Conservation (phyloP, 2,888 invertebrate species). For the Metopia argyrocephala region DNA sequence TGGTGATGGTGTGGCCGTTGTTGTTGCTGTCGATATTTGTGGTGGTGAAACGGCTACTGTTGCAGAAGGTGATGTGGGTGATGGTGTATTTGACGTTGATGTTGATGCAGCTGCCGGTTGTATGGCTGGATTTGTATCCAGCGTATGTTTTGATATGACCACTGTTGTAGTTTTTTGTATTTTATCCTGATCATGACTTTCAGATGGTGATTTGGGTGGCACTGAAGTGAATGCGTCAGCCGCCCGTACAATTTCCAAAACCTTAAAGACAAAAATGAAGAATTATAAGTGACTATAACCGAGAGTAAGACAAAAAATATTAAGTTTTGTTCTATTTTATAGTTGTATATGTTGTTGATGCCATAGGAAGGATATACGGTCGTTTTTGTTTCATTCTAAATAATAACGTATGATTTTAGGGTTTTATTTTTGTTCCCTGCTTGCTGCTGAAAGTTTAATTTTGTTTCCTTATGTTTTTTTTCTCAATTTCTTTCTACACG, state of each 20-base stretch:
- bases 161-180: slow-evolving; percentile 92
- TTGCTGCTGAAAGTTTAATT: slow-evolving; percentile 30
- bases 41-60: slow-evolving; percentile 56
- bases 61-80: slow-evolving; percentile 47
- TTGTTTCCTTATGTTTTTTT: slow-evolving; percentile 8
- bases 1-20: slow-evolving; percentile 56
- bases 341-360: too few species aligned
- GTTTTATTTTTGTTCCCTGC: background rate
- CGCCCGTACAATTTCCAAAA: slow-evolving; percentile 93
- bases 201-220: slow-evolving; percentile 87
- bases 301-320: slow-evolving; percentile 9
- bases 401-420: background rate
- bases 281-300: background rate
- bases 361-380: background rate
- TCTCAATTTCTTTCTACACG: background rate
- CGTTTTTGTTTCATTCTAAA: too few species aligned
- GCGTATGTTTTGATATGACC: slow-evolving; percentile 95
- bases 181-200: slow-evolving; percentile 81
- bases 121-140: slow-evolving; percentile 81
- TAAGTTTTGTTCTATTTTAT: slow-evolving; percentile 22
- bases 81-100: slow-evolving; percentile 58
- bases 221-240: slow-evolving; percentile 80
- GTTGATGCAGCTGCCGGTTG: slow-evolving; percentile 72
- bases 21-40: slow-evolving; percentile 51
- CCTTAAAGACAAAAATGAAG: slow-evolving; percentile 79